Conservation (phyloP, 1,140 invertebrate species). For the Microplitis demolitor region DNA sequence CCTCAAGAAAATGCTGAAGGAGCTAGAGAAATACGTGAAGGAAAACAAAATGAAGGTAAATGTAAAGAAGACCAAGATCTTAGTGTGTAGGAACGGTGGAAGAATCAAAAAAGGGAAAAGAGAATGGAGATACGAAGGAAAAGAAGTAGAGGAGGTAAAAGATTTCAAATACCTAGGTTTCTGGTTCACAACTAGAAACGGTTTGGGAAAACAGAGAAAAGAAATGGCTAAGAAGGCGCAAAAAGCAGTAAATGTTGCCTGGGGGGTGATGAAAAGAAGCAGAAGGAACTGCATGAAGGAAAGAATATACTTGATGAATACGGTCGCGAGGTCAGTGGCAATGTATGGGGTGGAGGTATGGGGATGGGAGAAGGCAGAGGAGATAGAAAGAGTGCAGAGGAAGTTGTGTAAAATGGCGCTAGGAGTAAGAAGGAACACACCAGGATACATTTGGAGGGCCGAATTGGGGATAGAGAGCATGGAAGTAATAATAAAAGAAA, state of each 20-base stretch:
- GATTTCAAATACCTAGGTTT: too few relatives aligned
- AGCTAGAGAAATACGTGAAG: neutral
- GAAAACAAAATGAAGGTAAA: neutral
- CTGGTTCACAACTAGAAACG: too few relatives aligned
- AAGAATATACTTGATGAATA: neutral
- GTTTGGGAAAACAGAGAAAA: too few relatives aligned
- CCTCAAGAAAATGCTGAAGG: neutral
- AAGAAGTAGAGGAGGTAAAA: too few relatives aligned
- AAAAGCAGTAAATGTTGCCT: neutral
- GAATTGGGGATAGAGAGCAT: neutral
- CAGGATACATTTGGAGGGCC: neutral
- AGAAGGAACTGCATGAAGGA: neutral
- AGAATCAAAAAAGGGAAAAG: neutral
- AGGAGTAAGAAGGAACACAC: neutral
- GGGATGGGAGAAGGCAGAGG: neutral
- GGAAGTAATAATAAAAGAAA: neutral
- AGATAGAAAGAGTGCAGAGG: neutral
- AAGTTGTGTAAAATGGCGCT: neutral
- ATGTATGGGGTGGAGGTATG: neutral
- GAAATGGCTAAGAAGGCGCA: too few relatives aligned
- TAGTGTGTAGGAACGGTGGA: neutral
- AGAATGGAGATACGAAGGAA: neutral
- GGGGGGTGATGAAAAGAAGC: neutral
- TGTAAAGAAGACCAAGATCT: too few relatives aligned
- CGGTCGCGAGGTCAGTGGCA: neutral